Evolutionary conservation across 2,113 vertebrate species (phyloP), one percentile per base, ranked within the genome.

Genomic region (Chaenogobius annularis): DNA sequence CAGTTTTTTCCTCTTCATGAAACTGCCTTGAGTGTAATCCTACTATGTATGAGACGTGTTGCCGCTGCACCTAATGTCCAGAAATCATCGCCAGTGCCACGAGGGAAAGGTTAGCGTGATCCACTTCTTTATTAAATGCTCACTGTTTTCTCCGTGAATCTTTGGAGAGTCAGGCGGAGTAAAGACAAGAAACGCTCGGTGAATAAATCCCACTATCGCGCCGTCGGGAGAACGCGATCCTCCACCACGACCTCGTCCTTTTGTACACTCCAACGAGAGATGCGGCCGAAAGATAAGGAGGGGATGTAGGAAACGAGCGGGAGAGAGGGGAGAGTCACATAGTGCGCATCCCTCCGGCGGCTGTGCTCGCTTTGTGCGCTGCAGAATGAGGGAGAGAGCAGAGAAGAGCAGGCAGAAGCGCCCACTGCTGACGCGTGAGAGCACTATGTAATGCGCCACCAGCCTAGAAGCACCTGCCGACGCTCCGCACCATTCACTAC

Each of bases 401-500:
- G 48, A 17, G 15, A 10, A 23, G 12, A 12, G 54, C 5, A 56
- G 55, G 22, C 22, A 58, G 71, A 88, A 81, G 85, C 86, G 86
- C 88, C 88, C 79, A 85, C 86, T 87, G 84, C 86, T 84, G 89
- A 91, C 86, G 89, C 80, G 85, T 84, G 82, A 73, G 79, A 83
- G 87, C 84, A 77, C 81, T 77, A 77, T 73, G 75, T 85, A 86
- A 90, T 90, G 89, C 91, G 76, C 88, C 90, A 89, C 86, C 78
- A 80, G 73, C 74, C 73, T 68, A 69, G 66, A 47, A 67, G 75
- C 83, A 85, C 80, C 77, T 73, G 82, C 65, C 62, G 46, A 61
- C 70, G 74, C 69, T 20, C 54, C 10, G 74, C 76, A 40, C 0
- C 13, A 31, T 4, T 31, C 26, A 31, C 26, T 31, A 31, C 26